Conservation (phyloP, 1,140 invertebrate species). For the Mamestra configurata region DNA sequence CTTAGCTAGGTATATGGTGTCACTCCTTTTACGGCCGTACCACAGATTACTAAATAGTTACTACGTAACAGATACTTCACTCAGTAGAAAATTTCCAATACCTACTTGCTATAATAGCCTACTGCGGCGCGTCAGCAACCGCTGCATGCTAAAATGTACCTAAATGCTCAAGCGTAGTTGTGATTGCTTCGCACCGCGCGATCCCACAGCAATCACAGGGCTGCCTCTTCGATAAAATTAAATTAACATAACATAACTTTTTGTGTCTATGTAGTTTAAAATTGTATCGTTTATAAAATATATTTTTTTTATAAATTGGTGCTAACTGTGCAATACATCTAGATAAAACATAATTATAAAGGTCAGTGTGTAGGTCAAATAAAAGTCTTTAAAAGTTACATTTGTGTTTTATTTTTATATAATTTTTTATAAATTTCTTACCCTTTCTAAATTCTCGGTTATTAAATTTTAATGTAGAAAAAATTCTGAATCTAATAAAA, state of each 20-base stretch:
- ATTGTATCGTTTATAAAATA: no score
- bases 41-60: no score
- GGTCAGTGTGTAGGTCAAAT: no score
- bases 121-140: background rate
- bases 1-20: no score
- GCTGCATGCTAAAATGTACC: background rate
- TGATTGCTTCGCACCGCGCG: background rate
- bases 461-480: background rate
- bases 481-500: background rate
- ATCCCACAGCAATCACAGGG: constrained; percentile 1
- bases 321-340: no score
- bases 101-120: background rate
- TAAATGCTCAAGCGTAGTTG: constrained; percentile 1
- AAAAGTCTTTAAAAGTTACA: no score
- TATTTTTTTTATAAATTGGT: no score
- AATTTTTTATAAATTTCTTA: background rate
- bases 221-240: no score
- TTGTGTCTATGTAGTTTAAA: background rate
- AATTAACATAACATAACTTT: background rate
- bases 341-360: no score
- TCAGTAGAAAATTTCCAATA: background rate
- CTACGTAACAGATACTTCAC: background rate
- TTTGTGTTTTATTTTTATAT: background rate
- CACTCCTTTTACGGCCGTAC: no score
- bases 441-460: background rate